phyloP scores from a whole-genome alignment of 1,140 invertebrate genomes.

The Drosophila lini region DNA sequence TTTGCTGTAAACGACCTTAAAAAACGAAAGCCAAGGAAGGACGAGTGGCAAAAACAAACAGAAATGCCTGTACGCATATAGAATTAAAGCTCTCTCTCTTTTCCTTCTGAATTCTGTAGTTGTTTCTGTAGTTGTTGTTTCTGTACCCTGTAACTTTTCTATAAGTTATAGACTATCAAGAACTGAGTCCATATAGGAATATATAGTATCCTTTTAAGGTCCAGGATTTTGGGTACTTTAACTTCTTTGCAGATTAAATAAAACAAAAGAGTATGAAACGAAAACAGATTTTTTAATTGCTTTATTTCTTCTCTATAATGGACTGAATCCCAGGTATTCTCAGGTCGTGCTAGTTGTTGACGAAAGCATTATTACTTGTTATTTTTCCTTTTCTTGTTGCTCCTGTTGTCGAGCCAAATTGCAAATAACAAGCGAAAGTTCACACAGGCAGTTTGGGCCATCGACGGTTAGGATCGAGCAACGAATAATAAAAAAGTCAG shows the following conservation, averaged over 20 bases:
- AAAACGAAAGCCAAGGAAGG: constrained; percentile 60
- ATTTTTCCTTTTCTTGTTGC: constrained; percentile 24
- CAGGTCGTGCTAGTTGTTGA: neutral
- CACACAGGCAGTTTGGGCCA: constrained; percentile 52
- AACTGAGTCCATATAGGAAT: neutral
- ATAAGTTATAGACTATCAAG: neutral
- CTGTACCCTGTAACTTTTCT: neutral
- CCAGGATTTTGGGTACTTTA: neutral
- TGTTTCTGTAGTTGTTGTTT: constrained; percentile 9
- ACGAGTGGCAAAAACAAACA: constrained; percentile 70
- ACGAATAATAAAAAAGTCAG: constrained; percentile 45
- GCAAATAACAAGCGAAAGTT: constrained; percentile 79
- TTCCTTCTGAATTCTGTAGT: constrained; percentile 7
- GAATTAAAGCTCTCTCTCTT: constrained; percentile 60
- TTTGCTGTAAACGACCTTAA: constrained; percentile 82
- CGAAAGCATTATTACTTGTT: constrained; percentile 8
- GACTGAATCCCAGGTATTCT: neutral
- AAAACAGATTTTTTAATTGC: neutral
- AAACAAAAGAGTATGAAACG: neutral
- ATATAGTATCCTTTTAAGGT: neutral
- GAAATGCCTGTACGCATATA: constrained; percentile 61
- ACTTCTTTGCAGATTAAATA: neutral
- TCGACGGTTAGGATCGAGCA: constrained; percentile 60
- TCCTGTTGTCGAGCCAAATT: constrained; percentile 69
- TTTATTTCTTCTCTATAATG: neutral